Evolutionary conservation across 2,113 vertebrate species (phyloP).

Genomic region (Polypterus bichir): DNA sequence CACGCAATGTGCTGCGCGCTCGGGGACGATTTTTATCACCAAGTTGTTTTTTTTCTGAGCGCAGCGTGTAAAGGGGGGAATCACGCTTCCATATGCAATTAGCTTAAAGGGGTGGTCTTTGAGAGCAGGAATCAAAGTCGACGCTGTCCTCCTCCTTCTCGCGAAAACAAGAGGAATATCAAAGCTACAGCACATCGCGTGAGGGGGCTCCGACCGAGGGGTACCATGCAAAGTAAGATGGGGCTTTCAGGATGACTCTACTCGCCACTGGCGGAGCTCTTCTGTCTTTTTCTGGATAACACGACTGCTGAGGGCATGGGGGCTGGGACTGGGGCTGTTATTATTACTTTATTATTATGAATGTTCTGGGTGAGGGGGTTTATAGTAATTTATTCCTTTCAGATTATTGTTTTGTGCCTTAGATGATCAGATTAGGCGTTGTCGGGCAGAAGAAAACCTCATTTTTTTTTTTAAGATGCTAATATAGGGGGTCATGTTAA

Average conservation of each 20-base stretch:
- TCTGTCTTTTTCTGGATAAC: no score
- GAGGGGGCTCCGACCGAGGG: background rate
- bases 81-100: background rate
- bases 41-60: background rate
- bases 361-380: background rate
- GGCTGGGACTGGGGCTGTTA: no score
- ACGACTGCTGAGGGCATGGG: no score
- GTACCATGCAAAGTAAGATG: slow-evolving; percentile 20
- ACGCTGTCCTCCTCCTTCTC: background rate
- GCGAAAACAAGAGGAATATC: background rate
- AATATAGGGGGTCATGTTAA: background rate
- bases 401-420: slow-evolving; percentile 4
- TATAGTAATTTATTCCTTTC: slow-evolving; percentile 8
- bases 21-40: background rate
- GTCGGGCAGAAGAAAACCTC: background rate
- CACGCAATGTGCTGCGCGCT: no score
- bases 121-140: background rate
- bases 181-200: background rate
- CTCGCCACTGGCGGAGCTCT: no score
- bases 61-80: background rate
- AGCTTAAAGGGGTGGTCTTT: slow-evolving; percentile 5
- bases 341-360: no score
- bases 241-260: background rate
- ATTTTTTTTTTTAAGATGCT: background rate
- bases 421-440: slow-evolving; percentile 7